Conservation (phyloP, 2,888 invertebrate genomes). For the Aphidius colemani region DNA sequence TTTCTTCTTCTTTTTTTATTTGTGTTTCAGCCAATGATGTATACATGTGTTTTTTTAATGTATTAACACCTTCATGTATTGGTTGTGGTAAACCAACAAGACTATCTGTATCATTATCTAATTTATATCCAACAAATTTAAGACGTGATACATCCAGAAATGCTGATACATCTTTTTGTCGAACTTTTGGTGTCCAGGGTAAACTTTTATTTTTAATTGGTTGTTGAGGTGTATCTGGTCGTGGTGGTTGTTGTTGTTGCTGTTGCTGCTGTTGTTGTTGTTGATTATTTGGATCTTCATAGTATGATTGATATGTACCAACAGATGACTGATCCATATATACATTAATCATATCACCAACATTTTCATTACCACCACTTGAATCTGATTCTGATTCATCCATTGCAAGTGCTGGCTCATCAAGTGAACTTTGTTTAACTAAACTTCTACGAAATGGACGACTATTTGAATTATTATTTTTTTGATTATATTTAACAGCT, state of each 20-base stretch:
- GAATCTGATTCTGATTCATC: conserved; percentile 62
- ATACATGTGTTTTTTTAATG: conserved; percentile 89
- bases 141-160: conserved; percentile 89
- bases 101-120: conserved; percentile 84
- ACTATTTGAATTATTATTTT: conserved; percentile 63
- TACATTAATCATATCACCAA: conserved; percentile 55
- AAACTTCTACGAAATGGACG: conserved; percentile 63
- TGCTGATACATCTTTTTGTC: conserved; percentile 89
- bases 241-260: conserved; percentile 52
- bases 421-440: conserved; percentile 90
- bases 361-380: conserved; percentile 63
- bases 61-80: conserved; percentile 94
- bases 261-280: conserved; percentile 20
- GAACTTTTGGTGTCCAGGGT: conserved; percentile 96
- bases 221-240: conserved; percentile 62
- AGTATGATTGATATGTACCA: conserved; percentile 44
- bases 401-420: conserved; percentile 73
- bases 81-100: conserved; percentile 95
- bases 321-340: conserved; percentile 46
- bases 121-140: conserved; percentile 95
- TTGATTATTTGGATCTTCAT: conserved; percentile 58
- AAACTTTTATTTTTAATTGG: conserved; percentile 63
- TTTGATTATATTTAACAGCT: conserved; percentile 67
- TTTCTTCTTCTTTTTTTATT: conserved; percentile 87
- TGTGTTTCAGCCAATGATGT: conserved; percentile 91